Percentiles rank a stretch among this genome's conserved stretches.
Evolutionary conservation across 37 sponge, comb jelly and placozoan species (phyloP).

Genomic region (Bolinopsis microptera): DNA sequence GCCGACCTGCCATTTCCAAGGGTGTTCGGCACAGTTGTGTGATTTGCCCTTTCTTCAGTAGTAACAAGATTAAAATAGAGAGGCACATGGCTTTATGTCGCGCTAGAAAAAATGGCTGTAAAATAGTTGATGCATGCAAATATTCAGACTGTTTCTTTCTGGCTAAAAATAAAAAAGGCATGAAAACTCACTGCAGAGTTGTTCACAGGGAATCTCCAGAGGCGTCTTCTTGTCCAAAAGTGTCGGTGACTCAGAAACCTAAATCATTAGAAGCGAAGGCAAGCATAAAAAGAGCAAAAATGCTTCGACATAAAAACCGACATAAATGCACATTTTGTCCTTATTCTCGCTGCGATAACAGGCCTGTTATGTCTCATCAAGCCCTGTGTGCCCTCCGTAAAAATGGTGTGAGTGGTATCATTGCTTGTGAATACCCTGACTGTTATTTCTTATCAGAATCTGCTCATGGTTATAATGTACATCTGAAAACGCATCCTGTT

Average conservation of each 20-base stretch:
- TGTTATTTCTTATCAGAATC: neutral
- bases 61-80: too few relatives aligned
- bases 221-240: neutral
- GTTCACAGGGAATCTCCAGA: neutral
- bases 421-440: neutral
- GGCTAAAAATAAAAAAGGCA: neutral
- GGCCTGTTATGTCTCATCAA: neutral
- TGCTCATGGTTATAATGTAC: neutral
- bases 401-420: neutral
- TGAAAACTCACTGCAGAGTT: neutral
- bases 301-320: too few relatives aligned
- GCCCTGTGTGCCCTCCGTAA: neutral
- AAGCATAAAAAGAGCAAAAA: neutral
- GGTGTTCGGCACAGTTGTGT: too few relatives aligned
- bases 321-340: too few relatives aligned
- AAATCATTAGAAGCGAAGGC: neutral
- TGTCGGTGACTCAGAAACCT: too few relatives aligned
- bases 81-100: neutral
- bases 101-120: neutral
- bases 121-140: neutral
- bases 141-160: neutral
- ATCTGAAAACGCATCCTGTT: too few relatives aligned
- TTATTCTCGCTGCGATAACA: neutral
- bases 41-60: too few relatives aligned
- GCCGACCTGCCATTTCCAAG: too few relatives aligned